Conservation (phyloP, 2,797 vertebrate genomes). For the Tolypeutes matacus region DNA sequence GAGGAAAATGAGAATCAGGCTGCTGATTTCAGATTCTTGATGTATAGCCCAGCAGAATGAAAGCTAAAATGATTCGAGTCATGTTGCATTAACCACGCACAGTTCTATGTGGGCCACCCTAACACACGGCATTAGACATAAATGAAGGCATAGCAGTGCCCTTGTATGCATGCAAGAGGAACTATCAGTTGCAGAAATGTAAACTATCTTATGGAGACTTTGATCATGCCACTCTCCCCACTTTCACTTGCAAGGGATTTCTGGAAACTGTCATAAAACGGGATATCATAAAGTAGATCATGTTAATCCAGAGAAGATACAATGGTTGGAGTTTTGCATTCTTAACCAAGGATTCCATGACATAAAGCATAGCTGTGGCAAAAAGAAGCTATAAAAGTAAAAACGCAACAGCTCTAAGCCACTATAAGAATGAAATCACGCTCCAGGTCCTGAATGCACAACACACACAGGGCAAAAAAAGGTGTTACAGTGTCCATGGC, state of each 20-base stretch:
- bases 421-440: background rate
- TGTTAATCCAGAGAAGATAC: constrained; percentile 14
- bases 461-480: rapidly evolving
- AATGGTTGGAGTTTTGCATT: constrained; percentile 50
- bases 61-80: background rate
- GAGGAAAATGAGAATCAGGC: constrained; percentile 39
- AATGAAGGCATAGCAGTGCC: background rate
- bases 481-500: background rate
- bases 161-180: background rate
- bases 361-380: background rate
- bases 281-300: background rate
- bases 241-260: background rate
- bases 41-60: background rate
- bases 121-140: background rate
- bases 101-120: background rate
- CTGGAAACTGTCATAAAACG: constrained; percentile 1
- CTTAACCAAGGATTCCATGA: constrained; percentile 25
- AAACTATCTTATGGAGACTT: background rate
- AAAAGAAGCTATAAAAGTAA: background rate
- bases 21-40: constrained; percentile 49
- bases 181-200: background rate
- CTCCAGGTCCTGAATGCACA: background rate
- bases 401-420: background rate
- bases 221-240: background rate
- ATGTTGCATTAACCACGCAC: background rate